Conservation (phyloP, 1,140 invertebrate genomes). For the Capitella teleta region DNA sequence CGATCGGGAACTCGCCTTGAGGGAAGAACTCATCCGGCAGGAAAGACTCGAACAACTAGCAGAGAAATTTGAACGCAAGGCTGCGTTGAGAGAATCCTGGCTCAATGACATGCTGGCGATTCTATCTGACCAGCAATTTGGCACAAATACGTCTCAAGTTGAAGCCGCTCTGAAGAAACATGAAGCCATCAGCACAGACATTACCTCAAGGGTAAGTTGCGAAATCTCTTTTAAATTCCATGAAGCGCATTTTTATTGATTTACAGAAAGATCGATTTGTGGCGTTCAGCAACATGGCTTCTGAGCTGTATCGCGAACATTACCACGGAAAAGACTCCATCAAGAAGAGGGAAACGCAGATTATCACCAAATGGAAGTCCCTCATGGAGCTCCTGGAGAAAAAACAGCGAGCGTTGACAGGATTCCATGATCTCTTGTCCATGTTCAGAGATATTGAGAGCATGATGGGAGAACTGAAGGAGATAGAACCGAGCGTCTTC, state of each 20-base stretch:
- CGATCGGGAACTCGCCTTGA: conserved; percentile 77
- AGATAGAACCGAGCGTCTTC: conserved; percentile 49
- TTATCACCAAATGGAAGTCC: conserved; percentile 76
- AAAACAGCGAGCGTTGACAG: conserved; percentile 66
- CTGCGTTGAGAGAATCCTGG: conserved; percentile 69
- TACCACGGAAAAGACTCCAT: conserved; percentile 83
- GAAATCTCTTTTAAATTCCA: background rate
- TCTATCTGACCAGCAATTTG: conserved; percentile 67
- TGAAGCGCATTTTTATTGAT: background rate
- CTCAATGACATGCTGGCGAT: conserved; percentile 97
- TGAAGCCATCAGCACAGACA: conserved; percentile 95
- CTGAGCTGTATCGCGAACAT: conserved; percentile 78
- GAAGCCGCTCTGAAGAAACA: conserved; percentile 97
- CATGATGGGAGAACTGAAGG: conserved; percentile 65
- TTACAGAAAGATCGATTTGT: conserved; percentile 81
- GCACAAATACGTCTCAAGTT: conserved; percentile 78
- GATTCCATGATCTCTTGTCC: conserved; percentile 57
- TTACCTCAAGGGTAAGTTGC: conserved; percentile 62
- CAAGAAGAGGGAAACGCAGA: conserved; percentile 66
- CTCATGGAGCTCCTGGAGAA: conserved; percentile 73
- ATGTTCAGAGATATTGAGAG: conserved; percentile 86
- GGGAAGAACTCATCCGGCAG: conserved; percentile 81
- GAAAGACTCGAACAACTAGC: conserved; percentile 89
- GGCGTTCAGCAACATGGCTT: conserved; percentile 79
- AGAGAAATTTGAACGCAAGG: conserved; percentile 88